A percentile compares a stretch with the other conserved stretches of the same genome.
Evolutionary conservation across 1,140 invertebrate genomes (phyloP).

Genomic region (Aphelenchoides besseyi): DNA sequence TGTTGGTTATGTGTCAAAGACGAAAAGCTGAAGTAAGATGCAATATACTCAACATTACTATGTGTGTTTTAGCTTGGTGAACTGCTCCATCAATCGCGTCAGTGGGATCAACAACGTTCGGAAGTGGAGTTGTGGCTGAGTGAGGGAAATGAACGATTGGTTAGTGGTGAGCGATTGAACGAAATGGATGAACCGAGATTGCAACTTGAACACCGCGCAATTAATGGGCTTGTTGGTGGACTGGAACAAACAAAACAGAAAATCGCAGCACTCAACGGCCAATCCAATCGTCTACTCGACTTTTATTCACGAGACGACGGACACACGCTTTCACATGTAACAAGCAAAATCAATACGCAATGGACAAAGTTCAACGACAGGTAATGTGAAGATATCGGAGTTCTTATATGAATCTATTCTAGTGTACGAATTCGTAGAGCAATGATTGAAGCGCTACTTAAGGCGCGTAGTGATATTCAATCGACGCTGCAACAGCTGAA

Average conservation of each 20-base stretch:
- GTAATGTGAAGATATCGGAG: constrained; percentile 24
- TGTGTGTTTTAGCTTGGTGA: too few relatives aligned
- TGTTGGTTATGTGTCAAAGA: constrained; percentile 38
- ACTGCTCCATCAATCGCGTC: constrained; percentile 41
- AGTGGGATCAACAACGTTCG: constrained; percentile 44
- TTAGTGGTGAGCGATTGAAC: constrained; percentile 30
- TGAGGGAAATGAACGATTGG: constrained; percentile 41
- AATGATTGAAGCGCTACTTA: constrained; percentile 54
- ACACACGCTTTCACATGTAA: constrained; percentile 54
- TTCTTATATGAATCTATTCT: background rate
- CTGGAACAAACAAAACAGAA: constrained; percentile 38
- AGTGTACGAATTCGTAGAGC: constrained; percentile 50
- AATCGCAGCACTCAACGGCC: constrained; percentile 37
- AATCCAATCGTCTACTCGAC: constrained; percentile 46
- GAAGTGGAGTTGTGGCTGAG: constrained; percentile 45
- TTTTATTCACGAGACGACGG: constrained; percentile 50
- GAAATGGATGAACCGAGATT: constrained; percentile 35
- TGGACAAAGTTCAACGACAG: constrained; percentile 62
- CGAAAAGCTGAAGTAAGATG: constrained; percentile 46
- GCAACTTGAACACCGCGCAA: constrained; percentile 27
- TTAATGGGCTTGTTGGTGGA: constrained; percentile 33
- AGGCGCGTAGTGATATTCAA: constrained; percentile 56
- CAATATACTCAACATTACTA: too few relatives aligned
- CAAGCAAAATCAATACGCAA: constrained; percentile 52
- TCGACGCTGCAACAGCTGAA: constrained; percentile 55